Conservation (phyloP, 1,140 invertebrate species). For the Schmidtea mediterranea region DNA sequence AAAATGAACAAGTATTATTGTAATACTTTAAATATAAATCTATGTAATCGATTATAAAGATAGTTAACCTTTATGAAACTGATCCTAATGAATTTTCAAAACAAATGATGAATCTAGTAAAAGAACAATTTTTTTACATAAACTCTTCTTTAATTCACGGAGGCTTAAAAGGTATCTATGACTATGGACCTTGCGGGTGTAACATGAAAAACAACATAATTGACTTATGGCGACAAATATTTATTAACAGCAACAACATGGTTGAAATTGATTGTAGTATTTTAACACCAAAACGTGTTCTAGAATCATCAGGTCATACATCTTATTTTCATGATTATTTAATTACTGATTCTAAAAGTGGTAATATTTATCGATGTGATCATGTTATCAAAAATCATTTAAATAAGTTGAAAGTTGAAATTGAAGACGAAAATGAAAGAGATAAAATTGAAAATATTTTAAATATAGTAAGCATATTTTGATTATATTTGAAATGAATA, state of each 20-base stretch:
- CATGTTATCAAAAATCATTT: slow-evolving; percentile 59
- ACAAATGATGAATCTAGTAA: no score
- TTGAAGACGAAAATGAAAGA: neutral
- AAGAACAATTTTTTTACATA: neutral
- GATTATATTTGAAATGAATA: no score
- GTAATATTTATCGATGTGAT: slow-evolving; percentile 83
- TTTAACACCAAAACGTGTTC: slow-evolving; percentile 72
- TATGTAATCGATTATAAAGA: no score
- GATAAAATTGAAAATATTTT: neutral
- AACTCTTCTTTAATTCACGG: slow-evolving; percentile 1
- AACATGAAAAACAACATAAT: slow-evolving; percentile 3
- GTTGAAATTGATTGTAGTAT: slow-evolving; percentile 42
- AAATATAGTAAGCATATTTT: slow-evolving; percentile 1
- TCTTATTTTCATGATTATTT: slow-evolving; percentile 94
- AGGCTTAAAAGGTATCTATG: neutral
- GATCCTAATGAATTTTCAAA: no score
- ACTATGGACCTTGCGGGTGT: slow-evolving; percentile 4
- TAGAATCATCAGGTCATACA: slow-evolving; percentile 91
- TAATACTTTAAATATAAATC: no score
- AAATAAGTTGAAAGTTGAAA: neutral
- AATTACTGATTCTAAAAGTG: slow-evolving; percentile 81
- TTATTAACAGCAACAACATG: neutral
- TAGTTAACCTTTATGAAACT: no score
- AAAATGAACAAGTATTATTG: no score
- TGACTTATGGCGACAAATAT: neutral